Conservation (phyloP, 2,113 vertebrate genomes). For the Chinchilla lanigera region DNA sequence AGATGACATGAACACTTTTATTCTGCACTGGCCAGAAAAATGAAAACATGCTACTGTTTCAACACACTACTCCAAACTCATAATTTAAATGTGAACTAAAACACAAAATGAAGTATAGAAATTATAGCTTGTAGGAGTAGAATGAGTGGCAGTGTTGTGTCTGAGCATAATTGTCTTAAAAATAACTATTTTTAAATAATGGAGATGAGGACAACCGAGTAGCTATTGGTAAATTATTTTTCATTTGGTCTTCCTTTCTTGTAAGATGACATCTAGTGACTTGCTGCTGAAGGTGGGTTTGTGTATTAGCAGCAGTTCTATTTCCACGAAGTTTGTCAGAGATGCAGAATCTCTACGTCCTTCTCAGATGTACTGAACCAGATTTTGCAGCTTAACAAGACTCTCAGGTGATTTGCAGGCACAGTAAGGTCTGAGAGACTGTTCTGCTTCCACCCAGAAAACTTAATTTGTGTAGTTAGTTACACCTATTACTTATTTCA, state of each 20-base stretch:
- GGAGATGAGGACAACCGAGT: not conserved
- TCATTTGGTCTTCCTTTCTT: not conserved
- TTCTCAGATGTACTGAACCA: not conserved
- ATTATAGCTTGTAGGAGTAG: not conserved
- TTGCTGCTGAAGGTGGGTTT: not conserved
- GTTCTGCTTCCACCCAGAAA: not conserved
- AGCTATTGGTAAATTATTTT: not conserved
- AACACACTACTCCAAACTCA: not conserved
- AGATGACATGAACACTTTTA: not conserved
- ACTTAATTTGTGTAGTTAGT: not conserved
- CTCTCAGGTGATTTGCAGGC: not conserved
- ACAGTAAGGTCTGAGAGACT: constrained; percentile 19
- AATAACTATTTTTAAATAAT: not conserved
- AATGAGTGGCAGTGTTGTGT: not conserved
- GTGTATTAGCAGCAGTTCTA: not conserved
- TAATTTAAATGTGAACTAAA: constrained; percentile 11
- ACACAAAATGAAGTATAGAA: not conserved
- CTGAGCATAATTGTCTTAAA: not conserved
- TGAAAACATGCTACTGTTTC: not conserved
- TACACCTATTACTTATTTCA: not conserved
- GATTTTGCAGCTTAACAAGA: constrained; percentile 24
- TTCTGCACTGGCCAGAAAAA: not conserved
- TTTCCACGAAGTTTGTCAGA: not conserved
- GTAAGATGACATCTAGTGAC: not conserved
- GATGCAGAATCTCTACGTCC: not conserved